Evolutionary conservation across 2,113 vertebrate genomes (phyloP).

Genomic region (Oreocharis arfaki): DNA sequence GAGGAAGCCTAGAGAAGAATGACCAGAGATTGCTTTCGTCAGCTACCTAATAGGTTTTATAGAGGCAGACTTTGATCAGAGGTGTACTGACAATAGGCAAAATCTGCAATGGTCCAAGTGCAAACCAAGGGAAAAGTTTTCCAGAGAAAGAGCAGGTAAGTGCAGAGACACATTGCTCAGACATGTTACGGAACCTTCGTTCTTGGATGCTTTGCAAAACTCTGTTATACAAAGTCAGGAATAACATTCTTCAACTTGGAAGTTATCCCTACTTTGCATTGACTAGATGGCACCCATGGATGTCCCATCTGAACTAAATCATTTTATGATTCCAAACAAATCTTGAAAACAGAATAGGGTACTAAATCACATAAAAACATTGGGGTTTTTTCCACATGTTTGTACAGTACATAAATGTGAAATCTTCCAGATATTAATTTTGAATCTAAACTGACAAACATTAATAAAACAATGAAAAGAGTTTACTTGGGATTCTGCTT

Average conservation of each 20-base stretch:
- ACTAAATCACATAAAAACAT: neutral
- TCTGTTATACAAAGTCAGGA: neutral
- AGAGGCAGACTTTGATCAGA: neutral
- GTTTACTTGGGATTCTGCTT: neutral
- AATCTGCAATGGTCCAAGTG: neutral
- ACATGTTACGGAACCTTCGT: neutral
- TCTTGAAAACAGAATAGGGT: neutral
- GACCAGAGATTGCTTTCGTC: fast-evolving
- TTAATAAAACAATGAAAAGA: neutral
- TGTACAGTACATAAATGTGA: neutral
- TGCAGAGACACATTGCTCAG: fast-evolving
- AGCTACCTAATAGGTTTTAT: neutral
- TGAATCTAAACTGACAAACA: neutral
- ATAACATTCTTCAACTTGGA: neutral
- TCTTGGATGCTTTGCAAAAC: neutral
- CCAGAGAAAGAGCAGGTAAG: neutral
- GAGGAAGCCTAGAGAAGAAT: neutral
- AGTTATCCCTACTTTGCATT: neutral
- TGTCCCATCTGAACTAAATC: fast-evolving
- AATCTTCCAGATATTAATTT: neutral
- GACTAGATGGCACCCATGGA: neutral
- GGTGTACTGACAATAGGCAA: neutral
- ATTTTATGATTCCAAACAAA: neutral
- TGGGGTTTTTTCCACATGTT: fast-evolving
- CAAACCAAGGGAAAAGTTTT: neutral